A percentile compares a stretch with the other conserved stretches of the same genome.
Conservation (phyloP, 2,797 vertebrate species). For the Pangasius djambal region DNA sequence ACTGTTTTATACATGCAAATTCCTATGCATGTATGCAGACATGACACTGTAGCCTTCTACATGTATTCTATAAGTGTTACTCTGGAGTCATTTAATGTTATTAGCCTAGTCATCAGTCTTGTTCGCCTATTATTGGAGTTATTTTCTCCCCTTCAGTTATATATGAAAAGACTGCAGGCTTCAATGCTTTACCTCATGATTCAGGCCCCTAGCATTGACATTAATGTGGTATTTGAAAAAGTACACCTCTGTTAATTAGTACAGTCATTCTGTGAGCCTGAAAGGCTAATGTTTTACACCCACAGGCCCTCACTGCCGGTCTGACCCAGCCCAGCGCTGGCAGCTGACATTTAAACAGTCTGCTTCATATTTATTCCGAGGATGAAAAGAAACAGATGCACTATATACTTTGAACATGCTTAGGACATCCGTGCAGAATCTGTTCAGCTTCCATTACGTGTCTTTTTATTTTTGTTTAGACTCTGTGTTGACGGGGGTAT, state of each 20-base stretch:
- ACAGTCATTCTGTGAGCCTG: slow-evolving; percentile 61
- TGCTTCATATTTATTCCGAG: slow-evolving; percentile 60
- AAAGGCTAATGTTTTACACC: slow-evolving; percentile 64
- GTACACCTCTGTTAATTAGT: slow-evolving; percentile 65
- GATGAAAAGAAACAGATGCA: slow-evolving; percentile 41
- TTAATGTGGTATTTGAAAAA: slow-evolving; percentile 74
- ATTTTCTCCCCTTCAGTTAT: slow-evolving; percentile 44
- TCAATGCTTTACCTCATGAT: slow-evolving; percentile 54
- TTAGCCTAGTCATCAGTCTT: slow-evolving; percentile 32
- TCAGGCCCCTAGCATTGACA: slow-evolving; percentile 64
- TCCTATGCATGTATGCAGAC: background rate
- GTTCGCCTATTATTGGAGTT: slow-evolving; percentile 20
- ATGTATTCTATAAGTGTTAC: background rate
- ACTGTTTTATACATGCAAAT: background rate
- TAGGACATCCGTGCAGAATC: background rate
- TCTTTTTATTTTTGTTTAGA: background rate
- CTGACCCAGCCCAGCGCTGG: slow-evolving; percentile 45
- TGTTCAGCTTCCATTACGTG: background rate
- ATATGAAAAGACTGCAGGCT: slow-evolving; percentile 59
- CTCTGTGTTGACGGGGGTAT: background rate
- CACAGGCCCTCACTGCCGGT: slow-evolving; percentile 42
- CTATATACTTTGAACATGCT: slow-evolving; percentile 30
- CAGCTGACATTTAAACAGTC: slow-evolving; percentile 67
- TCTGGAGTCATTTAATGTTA: slow-evolving; percentile 17
- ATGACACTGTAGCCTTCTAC: background rate